Percentiles rank a stretch among this genome's conserved stretches.
phyloP scores from a whole-genome alignment of 2,113 vertebrate genomes.

The Seriola dumerili region DNA sequence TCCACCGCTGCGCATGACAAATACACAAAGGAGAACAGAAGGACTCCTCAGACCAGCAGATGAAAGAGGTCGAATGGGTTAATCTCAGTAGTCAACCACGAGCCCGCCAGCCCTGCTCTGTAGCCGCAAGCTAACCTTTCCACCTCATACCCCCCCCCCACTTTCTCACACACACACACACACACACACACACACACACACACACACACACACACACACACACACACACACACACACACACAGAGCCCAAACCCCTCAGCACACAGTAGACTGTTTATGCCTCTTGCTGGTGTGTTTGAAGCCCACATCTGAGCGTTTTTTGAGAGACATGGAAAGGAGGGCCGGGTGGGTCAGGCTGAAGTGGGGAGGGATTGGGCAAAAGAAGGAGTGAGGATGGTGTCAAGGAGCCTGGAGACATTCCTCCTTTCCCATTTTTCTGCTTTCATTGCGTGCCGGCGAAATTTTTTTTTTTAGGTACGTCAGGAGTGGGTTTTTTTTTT shows the following conservation, averaged over 20 bases:
- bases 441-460: slow-evolving; percentile 31
- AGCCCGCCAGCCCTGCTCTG: background rate
- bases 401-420: slow-evolving; percentile 52
- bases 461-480: slow-evolving; percentile 39
- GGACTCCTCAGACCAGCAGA: slow-evolving; percentile 20
- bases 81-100: slow-evolving; percentile 12
- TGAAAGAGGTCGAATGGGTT: slow-evolving; percentile 38
- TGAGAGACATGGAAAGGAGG: slow-evolving; percentile 30
- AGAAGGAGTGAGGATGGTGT: slow-evolving; percentile 38
- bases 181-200: background rate
- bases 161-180: background rate
- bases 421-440: slow-evolving; percentile 15
- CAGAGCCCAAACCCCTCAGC: slow-evolving; percentile 28
- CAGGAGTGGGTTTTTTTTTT: slow-evolving; percentile 21
- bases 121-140: slow-evolving; percentile 48
- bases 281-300: slow-evolving; percentile 38
- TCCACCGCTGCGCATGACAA: slow-evolving; percentile 1
- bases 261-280: slow-evolving; percentile 28
- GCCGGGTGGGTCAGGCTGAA: slow-evolving; percentile 14
- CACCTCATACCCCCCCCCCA: background rate
- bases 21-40: background rate
- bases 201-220: background rate
- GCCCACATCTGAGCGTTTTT: slow-evolving; percentile 48
- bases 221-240: slow-evolving; percentile 1
- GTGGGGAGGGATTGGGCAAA: slow-evolving; percentile 11